Evolutionary conservation across 2,113 vertebrate species (phyloP), one percentile per base, ranked within the genome.

Genomic region (Electrona antarctica): DNA sequence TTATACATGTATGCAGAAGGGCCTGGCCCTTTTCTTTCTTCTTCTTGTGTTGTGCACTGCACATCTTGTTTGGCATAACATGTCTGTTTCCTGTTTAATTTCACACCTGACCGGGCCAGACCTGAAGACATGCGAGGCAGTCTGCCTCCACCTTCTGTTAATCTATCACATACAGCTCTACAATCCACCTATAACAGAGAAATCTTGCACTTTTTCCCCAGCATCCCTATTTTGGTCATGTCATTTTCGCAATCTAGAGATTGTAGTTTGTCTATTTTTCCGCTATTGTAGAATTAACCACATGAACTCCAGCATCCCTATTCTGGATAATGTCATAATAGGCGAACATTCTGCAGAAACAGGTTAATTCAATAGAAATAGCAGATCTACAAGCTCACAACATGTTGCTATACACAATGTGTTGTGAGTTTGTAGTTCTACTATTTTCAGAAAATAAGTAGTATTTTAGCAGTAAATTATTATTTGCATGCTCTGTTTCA

Each of bases 41-140:
- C 5, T 41, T 41, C 33, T 41, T 41, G 3, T 41, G 33, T 41
- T 41, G 33, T 82, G 74, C 76, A 64, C 64, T 65, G 67, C 75
- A 54, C 75, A 60, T 11, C 72, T 46, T 75, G 71, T 70, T 73
- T 48, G 41, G 57, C 69, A n/a, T n/a, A n/a, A n/a, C 60, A 47
- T 81, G 87, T 90, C 82, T 81, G 67, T 71, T 82, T 90, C 83
- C 78, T 85, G 86, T 91, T 90, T 90, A 91, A 94, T 93, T 94
- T 93, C 92, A 91, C 92, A 93, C 88, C 83, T 90, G 90, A 92
- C 73, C 77, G 67, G 81, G 72, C 51, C 60, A 76, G 75, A 84
- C 84, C 82, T 75, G 71, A 64, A 64, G 64, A 69, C 54, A 66
- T 69, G 69, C 69, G 80, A 77, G 28, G 71, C 75, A 51, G 76